Evolutionary conservation across 2,113 vertebrate genomes (phyloP), one percentile per base, ranked within the genome.

Genomic region (Spea multiplicata): DNA sequence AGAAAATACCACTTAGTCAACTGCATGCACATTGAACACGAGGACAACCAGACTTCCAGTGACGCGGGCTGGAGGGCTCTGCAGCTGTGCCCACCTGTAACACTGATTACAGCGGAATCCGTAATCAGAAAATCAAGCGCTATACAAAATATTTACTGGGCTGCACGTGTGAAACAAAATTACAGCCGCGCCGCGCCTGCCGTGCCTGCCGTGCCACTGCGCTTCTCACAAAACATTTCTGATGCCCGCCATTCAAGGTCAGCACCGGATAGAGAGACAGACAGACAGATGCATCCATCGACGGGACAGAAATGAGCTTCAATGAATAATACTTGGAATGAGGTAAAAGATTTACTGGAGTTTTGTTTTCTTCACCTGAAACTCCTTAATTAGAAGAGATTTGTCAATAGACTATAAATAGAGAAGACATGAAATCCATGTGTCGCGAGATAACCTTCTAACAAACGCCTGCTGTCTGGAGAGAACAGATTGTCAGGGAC

Each of bases 331-430:
- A 13, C 4, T 4, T 59, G 55, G 8, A 59, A 59, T 59, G 8
- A 59, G 10, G 55, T 52, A 6, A 52, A 52, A 52, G 6, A 59
- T 59, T 59, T 13, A 9, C 10, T 13, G 14, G 55, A 59, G 9
- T 13, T 4, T 59, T 59, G 8, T 5, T 30, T 30, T 30, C 30
- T 59, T 59, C 10, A 59, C 55, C 8, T 1, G 3, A 59, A 59
- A 59, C 8, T 48, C 61, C 66, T 10, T 16, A 16, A n/a, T 14
- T 9, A 70, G 67, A 6, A 64, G 16, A 16, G 6, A 13, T 49
- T 16, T 50, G 67, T 70, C 67, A 49, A 70, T 70, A 70, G 5
- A 3, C 47, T 70, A 70, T 70, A 49, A 48, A 70, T 70, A 50
- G 67, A 17, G 6, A 70, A 6, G 47, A 13, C 4, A 16, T 30